Base-by-base conservation (phyloP, 2,113 vertebrate genomes). In the Cavia aperea region DNA sequence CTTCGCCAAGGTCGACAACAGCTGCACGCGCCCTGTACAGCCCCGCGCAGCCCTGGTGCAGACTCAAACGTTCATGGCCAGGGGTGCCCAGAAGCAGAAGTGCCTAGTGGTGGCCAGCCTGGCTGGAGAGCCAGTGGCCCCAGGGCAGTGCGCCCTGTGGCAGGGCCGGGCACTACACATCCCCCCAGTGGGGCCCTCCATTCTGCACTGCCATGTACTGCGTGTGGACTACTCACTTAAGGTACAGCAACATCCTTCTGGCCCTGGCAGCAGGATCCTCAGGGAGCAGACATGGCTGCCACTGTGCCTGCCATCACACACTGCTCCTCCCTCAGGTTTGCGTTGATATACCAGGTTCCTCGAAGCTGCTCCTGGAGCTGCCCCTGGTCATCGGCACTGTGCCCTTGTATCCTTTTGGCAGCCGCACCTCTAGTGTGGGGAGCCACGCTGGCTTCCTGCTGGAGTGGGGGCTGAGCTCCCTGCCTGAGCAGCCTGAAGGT, bases 381-480 rank as follows among this genome's bases (percentile, higher is more conserved):
- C 99, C 99, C 0, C 97, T 99, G 18, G 99, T 99, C 93, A 99
- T 99, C 0, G 99, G 99, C 65, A 99, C 99, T 3, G 98, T 99
- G 88, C 99, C 99, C 0, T 97, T 99, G 78, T 99, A 99, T 72
- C 98, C 98, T 0, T 99, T 99, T 0, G 98, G 99, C 89, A 99
- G 99, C 95, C 98, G 99, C 7, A 99, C 98, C 0, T 99, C 98
- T 94, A 99, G 99, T 0, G 96, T 99, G 91, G 99, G 98, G 97
- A 99, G 99, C 98, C 98, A 98, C 73, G 98, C 98, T 97, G 98
- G 98, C 14, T 78, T 98, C 96, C 98, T 98, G 96, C 95, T 99
- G 95, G 98, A 99, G 82, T 99, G 99, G 99, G 96, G 99, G 21
- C 98, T 97, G 81, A 97, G 98, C 96, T 62, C 97, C 93, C 97